A percentile compares a stretch with the other conserved stretches of the same genome.
Evolutionary conservation across 1,140 invertebrate genomes (phyloP).

Genomic region (Zaprionus davidi): DNA sequence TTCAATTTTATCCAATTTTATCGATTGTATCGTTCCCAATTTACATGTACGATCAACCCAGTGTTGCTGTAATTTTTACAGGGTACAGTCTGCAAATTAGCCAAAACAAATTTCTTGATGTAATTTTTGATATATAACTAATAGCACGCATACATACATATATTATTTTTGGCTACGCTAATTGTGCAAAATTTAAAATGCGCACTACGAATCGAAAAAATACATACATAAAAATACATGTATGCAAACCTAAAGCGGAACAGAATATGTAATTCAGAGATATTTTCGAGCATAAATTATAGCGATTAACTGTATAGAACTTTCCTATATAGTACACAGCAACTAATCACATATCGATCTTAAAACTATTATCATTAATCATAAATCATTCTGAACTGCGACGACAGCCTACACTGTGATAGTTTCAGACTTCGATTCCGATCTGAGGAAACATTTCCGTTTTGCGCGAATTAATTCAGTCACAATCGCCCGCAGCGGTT

Average conservation of each 20-base stretch:
- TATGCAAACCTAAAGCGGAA: not conserved
- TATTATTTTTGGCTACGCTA: conserved; percentile 18
- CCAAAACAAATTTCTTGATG: not conserved
- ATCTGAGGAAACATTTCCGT: conserved; percentile 50
- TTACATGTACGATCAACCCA: not conserved
- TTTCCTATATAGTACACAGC: not conserved
- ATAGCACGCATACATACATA: conserved; percentile 11
- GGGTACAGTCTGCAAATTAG: not conserved
- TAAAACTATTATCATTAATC: conserved; percentile 4
- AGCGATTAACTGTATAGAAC: not conserved
- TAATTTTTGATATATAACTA: conserved; percentile 6
- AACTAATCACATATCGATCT: not conserved
- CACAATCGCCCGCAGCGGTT: conserved; percentile 1
- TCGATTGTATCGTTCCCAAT: not conserved
- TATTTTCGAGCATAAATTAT: not conserved
- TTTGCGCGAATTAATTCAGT: conserved; percentile 66
- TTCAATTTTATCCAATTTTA: no score
- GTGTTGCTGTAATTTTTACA: not conserved
- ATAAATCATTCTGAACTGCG: not conserved
- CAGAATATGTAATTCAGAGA: not conserved
- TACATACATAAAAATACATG: conserved; percentile 5
- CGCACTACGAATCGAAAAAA: conserved; percentile 46
- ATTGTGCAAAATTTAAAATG: conserved; percentile 48
- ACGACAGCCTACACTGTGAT: not conserved
- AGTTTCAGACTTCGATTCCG: not conserved